These are phyloP conservation scores for Lutraria lutraria DNA, from an alignment of 2,888 invertebrate genomes.

Conservation along the genomic window DNA sequence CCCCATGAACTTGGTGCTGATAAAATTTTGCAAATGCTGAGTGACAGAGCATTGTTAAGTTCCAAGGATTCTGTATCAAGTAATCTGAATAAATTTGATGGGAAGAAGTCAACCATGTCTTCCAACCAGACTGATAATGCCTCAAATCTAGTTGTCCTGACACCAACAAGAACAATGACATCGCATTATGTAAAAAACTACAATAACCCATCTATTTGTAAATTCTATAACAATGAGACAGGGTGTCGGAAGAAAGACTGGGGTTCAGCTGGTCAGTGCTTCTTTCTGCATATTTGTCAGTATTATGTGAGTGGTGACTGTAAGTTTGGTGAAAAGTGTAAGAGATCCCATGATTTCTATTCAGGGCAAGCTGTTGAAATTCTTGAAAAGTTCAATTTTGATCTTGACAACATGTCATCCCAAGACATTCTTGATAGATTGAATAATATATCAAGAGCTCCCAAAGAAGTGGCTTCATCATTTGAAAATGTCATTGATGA, in stretches of 20 bases:
- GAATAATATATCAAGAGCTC: constrained; percentile 35
- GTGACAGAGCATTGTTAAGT: constrained; percentile 35
- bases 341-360: constrained; percentile 63
- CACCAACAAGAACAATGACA: neutral
- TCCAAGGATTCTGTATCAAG: constrained; percentile 42
- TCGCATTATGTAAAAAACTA: constrained; percentile 35
- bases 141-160: neutral
- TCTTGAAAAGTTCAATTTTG: constrained; percentile 57
- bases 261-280: constrained; percentile 60
- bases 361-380: constrained; percentile 57
- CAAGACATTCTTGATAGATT: constrained; percentile 55
- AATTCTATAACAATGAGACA: constrained; percentile 64
- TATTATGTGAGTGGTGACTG: constrained; percentile 60
- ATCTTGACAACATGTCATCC: constrained; percentile 37
- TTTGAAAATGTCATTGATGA: neutral
- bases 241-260: constrained; percentile 66
- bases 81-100: neutral
- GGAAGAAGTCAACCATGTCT: neutral
- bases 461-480: constrained; percentile 14
- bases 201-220: constrained; percentile 62
- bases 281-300: constrained; percentile 67
- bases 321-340: constrained; percentile 62
- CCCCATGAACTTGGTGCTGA: constrained; percentile 60
- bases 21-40: constrained; percentile 50
- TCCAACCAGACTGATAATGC: neutral